Percentiles rank a stretch among this genome's conserved stretches.
Conservation (phyloP, 2,113 vertebrate genomes). For the Stictonetta naevosa region DNA sequence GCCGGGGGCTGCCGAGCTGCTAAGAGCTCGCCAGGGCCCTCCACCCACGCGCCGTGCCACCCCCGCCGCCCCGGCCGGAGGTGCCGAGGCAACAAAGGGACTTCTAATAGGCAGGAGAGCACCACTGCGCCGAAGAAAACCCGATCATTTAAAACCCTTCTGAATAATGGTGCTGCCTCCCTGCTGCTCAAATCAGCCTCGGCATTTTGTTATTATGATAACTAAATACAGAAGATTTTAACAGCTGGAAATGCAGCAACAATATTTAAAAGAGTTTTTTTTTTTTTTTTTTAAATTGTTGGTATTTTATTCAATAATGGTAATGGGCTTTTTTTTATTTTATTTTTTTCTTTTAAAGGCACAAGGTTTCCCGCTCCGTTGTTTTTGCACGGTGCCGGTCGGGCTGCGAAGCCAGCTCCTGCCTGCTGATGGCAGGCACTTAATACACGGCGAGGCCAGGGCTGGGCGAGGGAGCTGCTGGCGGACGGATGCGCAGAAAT, state of each 20-base stretch:
- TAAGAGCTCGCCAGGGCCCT: background rate
- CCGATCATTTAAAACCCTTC: conserved; percentile 58
- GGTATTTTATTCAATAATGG: conserved; percentile 73
- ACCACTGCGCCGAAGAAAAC: conserved; percentile 65
- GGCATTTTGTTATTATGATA: conserved; percentile 76
- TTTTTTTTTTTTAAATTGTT: conserved; percentile 43
- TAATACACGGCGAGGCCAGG: background rate
- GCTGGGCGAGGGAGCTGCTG: background rate
- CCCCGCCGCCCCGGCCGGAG: conserved; percentile 12
- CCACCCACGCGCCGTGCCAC: background rate
- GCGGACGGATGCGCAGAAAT: background rate
- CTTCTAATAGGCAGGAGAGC: conserved; percentile 40
- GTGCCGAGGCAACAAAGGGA: conserved; percentile 51
- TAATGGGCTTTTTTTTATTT: conserved; percentile 64
- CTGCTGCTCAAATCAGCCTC: conserved; percentile 77
- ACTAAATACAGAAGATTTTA: conserved; percentile 78
- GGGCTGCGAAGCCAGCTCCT: background rate
- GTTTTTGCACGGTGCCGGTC: background rate
- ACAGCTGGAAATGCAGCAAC: conserved; percentile 79
- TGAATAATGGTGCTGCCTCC: conserved; percentile 71
- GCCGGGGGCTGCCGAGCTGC: background rate
- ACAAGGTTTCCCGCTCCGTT: background rate
- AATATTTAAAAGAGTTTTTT: conserved; percentile 74
- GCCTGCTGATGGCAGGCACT: conserved; percentile 31
- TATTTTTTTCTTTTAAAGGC: conserved; percentile 37